These are phyloP conservation scores for Andricus quercusramuli DNA, from an alignment of 2,888 invertebrate genomes.

Conservation along the genomic window DNA sequence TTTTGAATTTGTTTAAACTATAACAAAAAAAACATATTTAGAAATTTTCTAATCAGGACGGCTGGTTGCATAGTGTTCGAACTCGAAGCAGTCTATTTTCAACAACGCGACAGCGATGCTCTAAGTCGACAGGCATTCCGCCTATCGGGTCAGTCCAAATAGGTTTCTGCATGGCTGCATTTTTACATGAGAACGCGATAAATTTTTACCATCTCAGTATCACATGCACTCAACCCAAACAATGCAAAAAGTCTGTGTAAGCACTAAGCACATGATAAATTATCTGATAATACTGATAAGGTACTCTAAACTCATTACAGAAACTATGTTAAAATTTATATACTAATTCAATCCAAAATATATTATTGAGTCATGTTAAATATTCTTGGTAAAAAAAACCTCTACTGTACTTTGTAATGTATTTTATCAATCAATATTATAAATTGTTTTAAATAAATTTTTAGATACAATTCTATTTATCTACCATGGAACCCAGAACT, in stretches of 20 bases:
- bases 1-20: neutral
- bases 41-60: neutral
- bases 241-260: neutral
- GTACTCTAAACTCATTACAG: neutral
- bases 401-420: neutral
- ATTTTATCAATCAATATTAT: neutral
- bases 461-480: neutral
- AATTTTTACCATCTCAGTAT: constrained; percentile 15
- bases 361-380: no score
- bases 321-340: neutral
- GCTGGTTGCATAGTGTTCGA: constrained; percentile 8
- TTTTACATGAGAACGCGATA: constrained; percentile 35
- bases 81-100: constrained; percentile 27
- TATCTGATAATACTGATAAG: neutral
- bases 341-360: neutral
- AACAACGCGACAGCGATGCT: constrained; percentile 19
- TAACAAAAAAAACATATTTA: neutral
- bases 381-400: no score
- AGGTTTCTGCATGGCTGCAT: constrained; percentile 35
- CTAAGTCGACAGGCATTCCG: neutral
- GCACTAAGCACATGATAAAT: neutral
- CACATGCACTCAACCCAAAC: neutral
- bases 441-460: neutral
- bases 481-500: neutral
- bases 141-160: constrained; percentile 32